Percentiles rank a stretch among this genome's conserved stretches.
phyloP scores from a whole-genome alignment of 2,797 vertebrate species.

The Argyrosomus regius region DNA sequence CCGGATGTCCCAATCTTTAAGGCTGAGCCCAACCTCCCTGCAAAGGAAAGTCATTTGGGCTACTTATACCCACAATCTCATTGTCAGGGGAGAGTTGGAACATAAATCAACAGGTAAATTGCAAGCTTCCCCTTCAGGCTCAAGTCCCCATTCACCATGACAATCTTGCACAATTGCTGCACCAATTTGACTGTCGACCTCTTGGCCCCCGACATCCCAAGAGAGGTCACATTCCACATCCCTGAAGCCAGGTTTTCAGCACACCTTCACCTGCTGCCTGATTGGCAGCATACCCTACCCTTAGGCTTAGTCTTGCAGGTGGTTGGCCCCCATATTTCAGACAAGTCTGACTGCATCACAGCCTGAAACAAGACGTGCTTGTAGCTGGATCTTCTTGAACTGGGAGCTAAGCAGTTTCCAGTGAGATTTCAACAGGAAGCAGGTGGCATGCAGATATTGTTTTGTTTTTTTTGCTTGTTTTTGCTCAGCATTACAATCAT shows the following conservation, averaged over 20 bases:
- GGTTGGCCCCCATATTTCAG: neutral
- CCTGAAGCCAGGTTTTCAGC: neutral
- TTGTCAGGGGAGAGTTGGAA: neutral
- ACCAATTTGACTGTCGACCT: neutral
- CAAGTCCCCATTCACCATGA: neutral
- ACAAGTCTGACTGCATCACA: neutral
- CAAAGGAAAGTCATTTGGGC: neutral
- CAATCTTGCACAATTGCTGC: neutral
- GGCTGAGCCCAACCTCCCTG: neutral
- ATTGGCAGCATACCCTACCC: neutral
- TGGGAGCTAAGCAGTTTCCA: neutral
- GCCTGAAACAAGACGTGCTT: neutral
- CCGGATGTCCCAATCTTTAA: neutral
- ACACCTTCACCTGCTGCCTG: too few relatives aligned
- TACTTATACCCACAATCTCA: neutral
- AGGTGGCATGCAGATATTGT: neutral
- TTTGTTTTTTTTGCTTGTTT: neutral
- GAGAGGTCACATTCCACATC: neutral
- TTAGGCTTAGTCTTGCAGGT: neutral
- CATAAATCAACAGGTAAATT: neutral
- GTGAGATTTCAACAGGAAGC: neutral
- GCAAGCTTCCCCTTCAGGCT: slow-evolving; percentile 1
- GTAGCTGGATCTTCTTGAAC: neutral
- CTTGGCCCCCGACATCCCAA: neutral
- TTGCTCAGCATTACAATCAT: neutral